Base-by-base conservation (phyloP, 2,113 vertebrate genomes). In the Embiotoca jacksoni region DNA sequence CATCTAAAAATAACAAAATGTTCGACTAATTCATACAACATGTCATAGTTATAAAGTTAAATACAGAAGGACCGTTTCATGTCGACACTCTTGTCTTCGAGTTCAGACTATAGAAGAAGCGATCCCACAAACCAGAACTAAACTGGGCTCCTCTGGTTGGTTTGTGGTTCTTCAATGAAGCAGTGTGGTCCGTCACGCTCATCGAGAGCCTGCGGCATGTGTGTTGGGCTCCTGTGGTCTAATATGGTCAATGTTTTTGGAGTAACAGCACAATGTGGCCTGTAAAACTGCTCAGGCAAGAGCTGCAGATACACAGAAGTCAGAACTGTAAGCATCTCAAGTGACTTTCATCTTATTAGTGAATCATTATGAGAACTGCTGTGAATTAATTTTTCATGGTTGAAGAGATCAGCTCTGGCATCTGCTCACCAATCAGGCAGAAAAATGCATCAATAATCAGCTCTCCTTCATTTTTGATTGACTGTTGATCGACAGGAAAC, bases 131-230 rank as follows among this genome's bases (percentile, higher is more conserved):
- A 59, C 52, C 55, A 80, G 70, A 72, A 58, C 56, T 55, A 73
- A 84, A 44, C 67, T 49, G 56, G 54, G 35, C 36, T 85, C 54
- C 14, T 52, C 44, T 52, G 69, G 65, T 57, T 72, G 60, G 15
- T 9, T 68, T 80, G 83, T 75, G 81, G 75, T 62, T 82, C 35
- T 52, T 36, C 23, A 35, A 65, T 72, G 39, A 57, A 72, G 49
- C 78, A 86, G 6, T 52, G 52, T 61, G 68, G 63, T 80, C 11
- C 58, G 57, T 41, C 46, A n/a, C 56, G 81, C 46, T 76, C 79
- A 58, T 73, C 72, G 63, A 23, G 41, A 66, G 37, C 33, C 49
- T 53, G 64, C 46, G 31, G 56, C 60, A 37, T 59, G 32, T 57
- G 57, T 55, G 82, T 67, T 23, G 11, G 33, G 44, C n/a, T 36